Base-by-base conservation (phyloP, 2,113 vertebrate species). In the Notothenia rossii region DNA sequence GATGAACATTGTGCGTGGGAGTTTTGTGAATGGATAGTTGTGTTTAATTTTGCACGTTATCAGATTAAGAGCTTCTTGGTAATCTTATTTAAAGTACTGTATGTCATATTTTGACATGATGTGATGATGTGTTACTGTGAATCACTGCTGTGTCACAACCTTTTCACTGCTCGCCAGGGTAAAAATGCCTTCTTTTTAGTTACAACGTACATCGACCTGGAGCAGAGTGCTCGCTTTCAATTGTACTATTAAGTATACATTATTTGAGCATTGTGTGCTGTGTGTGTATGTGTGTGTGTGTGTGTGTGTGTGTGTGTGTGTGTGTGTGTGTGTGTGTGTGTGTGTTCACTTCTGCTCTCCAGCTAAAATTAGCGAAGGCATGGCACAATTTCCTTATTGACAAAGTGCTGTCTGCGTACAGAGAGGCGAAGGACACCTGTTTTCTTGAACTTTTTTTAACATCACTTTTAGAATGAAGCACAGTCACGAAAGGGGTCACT, bases 1-100 rank as follows among this genome's bases (percentile, higher is more conserved):
- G 81, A 90, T 91, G 82, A 89, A 87, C 87, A 89, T 87, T 78
- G 87, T 94, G 86, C 17, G 88, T 88, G 86, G 68, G 86, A 74
- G 83, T 89, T 90, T 77, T 75, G 91, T 91, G 83, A 83, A 90
- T 73, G 90, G 88, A 73, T 84, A 69, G 71, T 50, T 86, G 79
- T 92, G 85, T 91, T 92, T 88, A 74, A 54, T 91, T 90, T 92
- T 91, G 93, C 87, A 93, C 88, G 92, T 89, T 51, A 77, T 88
- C 84, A 58, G 73, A 86, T 82, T 62, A 85, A 83, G 60, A 86
- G 67, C 88, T 86, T 88, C 78, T 68, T 81, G 69, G 81, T 88
- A 72, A 89, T 83, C 87, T 88, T 83, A 88, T 91, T 92, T 87
- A 62, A 90, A 90, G 85, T 92, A 81, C 77, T 67, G 71, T 90